These are phyloP conservation scores for Oeneis ivallda DNA, from an alignment of 2,888 invertebrate genomes.

Conservation along the genomic window DNA sequence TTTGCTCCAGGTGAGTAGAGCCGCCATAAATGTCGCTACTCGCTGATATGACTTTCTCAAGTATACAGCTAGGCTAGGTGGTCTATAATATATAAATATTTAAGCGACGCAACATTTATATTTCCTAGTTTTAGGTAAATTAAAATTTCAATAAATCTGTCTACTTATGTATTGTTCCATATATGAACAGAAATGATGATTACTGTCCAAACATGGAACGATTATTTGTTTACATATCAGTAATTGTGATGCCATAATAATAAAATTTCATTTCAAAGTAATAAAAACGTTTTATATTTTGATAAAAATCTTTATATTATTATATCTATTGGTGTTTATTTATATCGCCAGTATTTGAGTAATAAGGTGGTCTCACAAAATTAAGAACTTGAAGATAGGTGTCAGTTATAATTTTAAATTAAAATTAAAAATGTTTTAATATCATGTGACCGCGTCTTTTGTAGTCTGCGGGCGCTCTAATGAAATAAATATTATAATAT, in stretches of 20 bases:
- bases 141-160: constrained; percentile 3
- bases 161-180: constrained; percentile 7
- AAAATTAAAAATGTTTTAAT: no score
- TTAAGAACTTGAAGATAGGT: background rate
- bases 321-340: constrained; percentile 19
- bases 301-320: constrained; percentile 11
- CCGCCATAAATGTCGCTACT: no score
- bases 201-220: background rate
- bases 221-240: background rate
- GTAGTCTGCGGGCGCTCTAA: background rate
- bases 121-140: constrained; percentile 7
- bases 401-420: background rate
- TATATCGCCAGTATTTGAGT: constrained; percentile 10
- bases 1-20: no score
- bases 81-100: background rate
- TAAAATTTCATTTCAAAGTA: background rate
- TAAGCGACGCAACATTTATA: constrained; percentile 4
- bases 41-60: background rate
- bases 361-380: background rate
- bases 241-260: background rate
- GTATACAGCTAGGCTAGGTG: background rate
- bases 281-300: constrained; percentile 16
- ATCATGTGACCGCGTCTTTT: no score
- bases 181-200: background rate
- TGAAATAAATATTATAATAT: no score